phyloP scores from a whole-genome alignment of 2,113 vertebrate genomes.

The Equus przewalskii region DNA sequence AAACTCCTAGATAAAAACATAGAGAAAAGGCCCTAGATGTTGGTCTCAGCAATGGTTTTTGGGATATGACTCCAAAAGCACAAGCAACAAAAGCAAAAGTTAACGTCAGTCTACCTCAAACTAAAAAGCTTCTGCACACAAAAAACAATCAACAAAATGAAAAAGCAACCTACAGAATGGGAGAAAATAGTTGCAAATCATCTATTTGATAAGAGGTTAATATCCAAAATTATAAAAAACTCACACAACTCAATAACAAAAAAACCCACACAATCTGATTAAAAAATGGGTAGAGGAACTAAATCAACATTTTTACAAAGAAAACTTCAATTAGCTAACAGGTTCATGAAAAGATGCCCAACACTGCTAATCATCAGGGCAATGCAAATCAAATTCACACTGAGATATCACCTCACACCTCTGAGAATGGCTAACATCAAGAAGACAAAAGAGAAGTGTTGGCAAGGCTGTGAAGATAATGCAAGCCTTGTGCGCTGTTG shows the following conservation, averaged over 20 bases:
- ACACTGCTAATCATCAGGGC: neutral
- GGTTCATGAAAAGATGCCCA: neutral
- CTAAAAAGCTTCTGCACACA: neutral
- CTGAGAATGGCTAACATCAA: neutral
- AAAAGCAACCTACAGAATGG: neutral
- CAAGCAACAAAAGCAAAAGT: slow-evolving; percentile 2
- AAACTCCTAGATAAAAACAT: neutral
- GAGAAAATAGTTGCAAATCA: neutral
- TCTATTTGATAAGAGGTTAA: neutral
- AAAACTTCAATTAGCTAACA: neutral
- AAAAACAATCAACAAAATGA: neutral
- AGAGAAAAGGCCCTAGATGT: neutral
- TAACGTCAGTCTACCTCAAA: neutral
- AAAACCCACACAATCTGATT: neutral
- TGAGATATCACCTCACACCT: neutral
- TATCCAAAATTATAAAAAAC: neutral
- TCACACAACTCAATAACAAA: neutral
- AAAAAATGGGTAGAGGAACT: neutral
- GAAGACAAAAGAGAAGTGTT: neutral
- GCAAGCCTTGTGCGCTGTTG: neutral
- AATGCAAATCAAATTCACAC: neutral
- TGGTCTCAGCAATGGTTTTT: neutral
- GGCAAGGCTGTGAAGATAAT: neutral
- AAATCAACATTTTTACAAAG: neutral
- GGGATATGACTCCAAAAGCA: neutral